phyloP scores from a whole-genome alignment of 2,888 invertebrate species.

The Criorhina ranunculi region DNA sequence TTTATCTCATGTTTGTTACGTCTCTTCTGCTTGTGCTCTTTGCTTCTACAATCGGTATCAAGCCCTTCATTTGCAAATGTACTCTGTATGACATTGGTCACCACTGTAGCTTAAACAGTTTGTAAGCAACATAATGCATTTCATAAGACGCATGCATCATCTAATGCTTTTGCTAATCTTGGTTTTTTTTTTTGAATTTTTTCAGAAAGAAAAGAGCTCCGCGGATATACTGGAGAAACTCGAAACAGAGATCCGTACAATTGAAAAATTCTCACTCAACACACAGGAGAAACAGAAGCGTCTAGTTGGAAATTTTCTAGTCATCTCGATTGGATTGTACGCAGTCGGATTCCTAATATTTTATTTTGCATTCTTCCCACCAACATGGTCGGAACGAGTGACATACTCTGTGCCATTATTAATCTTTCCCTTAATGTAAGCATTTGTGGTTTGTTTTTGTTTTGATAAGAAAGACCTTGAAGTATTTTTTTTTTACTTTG shows the following conservation, averaged over 20 bases:
- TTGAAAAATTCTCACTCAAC: slow-evolving; percentile 91
- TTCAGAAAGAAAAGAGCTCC: slow-evolving; percentile 86
- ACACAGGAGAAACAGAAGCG: slow-evolving; percentile 93
- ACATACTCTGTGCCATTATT: slow-evolving; percentile 92
- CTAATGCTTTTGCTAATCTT: background rate
- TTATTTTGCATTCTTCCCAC: slow-evolving; percentile 92
- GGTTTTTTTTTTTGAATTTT: slow-evolving; percentile 79
- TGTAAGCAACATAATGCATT: background rate
- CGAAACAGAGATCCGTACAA: slow-evolving; percentile 91
- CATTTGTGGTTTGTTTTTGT: slow-evolving; percentile 79
- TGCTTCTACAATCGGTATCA: background rate
- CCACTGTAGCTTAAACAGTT: no score
- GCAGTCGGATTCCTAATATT: slow-evolving; percentile 90
- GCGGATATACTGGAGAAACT: slow-evolving; percentile 88
- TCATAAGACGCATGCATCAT: background rate
- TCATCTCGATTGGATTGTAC: slow-evolving; percentile 89
- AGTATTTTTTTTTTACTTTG: slow-evolving; percentile 17
- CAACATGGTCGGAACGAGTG: slow-evolving; percentile 89
- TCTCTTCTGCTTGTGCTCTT: no score
- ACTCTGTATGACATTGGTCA: no score
- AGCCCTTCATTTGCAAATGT: background rate
- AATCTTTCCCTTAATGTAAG: slow-evolving; percentile 94
- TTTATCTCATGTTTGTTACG: no score
- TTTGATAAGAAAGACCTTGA: no score
- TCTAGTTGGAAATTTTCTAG: slow-evolving; percentile 91